Evolutionary conservation across 2,113 vertebrate species (phyloP).

Genomic region (Neolamprologus sp.): DNA sequence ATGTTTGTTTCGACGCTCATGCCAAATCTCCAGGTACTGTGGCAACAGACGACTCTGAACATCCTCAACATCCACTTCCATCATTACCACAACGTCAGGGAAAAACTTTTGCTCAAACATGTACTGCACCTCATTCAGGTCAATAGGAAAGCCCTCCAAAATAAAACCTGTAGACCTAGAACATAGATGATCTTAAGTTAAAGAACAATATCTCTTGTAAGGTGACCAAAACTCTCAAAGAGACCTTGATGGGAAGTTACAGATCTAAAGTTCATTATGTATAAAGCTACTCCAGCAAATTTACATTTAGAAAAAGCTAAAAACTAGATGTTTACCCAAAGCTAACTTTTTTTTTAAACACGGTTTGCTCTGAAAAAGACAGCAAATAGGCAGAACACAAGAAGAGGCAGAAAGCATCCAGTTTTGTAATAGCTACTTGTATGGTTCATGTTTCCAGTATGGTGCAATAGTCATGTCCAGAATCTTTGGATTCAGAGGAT

Average conservation of each 20-base stretch:
- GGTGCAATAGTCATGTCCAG: conserved; percentile 76
- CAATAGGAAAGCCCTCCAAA: conserved; percentile 86
- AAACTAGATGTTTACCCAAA: background rate
- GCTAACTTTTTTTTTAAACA: accelerated
- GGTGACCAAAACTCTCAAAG: background rate
- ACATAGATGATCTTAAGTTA: background rate
- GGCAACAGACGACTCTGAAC: conserved; percentile 78
- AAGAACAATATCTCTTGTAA: background rate
- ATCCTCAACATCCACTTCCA: conserved; percentile 74
- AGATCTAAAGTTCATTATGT: background rate
- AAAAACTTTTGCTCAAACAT: conserved; percentile 76
- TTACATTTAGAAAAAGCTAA: background rate
- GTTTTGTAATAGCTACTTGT: conserved; percentile 63
- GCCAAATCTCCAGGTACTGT: conserved; percentile 74
- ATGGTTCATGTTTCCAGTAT: conserved; percentile 89
- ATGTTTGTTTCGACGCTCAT: conserved; percentile 50
- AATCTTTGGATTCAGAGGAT: conserved; percentile 70
- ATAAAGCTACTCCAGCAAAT: background rate
- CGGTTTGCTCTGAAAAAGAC: background rate
- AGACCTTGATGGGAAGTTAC: background rate
- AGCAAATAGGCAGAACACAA: background rate
- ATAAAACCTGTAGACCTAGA: conserved; percentile 88
- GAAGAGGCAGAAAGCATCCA: background rate
- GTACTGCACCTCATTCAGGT: conserved; percentile 74
- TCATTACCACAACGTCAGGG: conserved; percentile 75